Evolutionary conservation across 2,797 vertebrate genomes (phyloP).

Genomic region (Petrocephalus sullivani): DNA sequence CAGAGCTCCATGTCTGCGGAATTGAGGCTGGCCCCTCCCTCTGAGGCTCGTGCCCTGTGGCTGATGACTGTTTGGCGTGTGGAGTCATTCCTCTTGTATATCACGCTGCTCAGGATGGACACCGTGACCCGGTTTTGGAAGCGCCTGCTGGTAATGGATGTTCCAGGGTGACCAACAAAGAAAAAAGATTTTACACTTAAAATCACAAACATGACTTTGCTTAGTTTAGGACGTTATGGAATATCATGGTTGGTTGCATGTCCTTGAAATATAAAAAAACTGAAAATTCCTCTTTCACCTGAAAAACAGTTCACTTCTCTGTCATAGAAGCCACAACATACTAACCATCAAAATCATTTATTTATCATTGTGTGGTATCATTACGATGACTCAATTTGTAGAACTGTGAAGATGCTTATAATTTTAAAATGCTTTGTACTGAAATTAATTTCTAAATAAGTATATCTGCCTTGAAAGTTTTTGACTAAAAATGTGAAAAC

Average conservation of each 20-base stretch:
- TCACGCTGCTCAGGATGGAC: neutral
- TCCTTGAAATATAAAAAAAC: neutral
- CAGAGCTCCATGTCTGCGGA: neutral
- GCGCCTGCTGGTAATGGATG: neutral
- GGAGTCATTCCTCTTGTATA: neutral
- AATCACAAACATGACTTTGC: neutral
- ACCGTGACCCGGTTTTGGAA: neutral
- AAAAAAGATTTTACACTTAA: neutral
- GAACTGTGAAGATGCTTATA: neutral
- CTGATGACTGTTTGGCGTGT: neutral
- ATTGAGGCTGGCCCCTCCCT: neutral
- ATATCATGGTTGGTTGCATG: neutral
- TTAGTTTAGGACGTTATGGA: neutral
- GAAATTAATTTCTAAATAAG: neutral
- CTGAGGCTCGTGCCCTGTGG: neutral
- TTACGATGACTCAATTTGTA: neutral
- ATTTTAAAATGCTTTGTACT: neutral
- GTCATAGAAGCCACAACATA: neutral
- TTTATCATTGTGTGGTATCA: neutral
- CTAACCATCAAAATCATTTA: neutral
- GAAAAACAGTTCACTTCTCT: neutral
- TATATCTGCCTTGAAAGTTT: neutral
- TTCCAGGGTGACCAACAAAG: neutral
- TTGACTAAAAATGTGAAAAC: neutral
- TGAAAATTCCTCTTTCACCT: neutral